Conservation (phyloP, 2,113 vertebrate species). For the Cyprinodon brontotheroides region DNA sequence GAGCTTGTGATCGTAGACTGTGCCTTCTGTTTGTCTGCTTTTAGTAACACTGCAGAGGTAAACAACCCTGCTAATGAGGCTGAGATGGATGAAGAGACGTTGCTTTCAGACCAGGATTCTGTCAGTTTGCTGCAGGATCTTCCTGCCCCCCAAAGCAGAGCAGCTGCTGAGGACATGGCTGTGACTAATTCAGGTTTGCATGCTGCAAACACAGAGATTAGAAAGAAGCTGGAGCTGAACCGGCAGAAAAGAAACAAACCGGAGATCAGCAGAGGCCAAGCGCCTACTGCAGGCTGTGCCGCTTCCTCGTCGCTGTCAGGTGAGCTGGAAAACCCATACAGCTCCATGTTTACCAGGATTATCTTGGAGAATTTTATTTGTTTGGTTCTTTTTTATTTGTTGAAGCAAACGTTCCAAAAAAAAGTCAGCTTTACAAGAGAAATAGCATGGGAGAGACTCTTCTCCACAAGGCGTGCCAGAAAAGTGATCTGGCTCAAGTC, state of each 20-base stretch:
- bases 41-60: background rate
- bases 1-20: background rate
- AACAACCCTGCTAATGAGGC: constrained; percentile 8
- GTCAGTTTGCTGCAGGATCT: constrained; percentile 39
- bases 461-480: constrained; percentile 82
- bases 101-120: constrained; percentile 39
- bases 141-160: background rate
- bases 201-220: background rate
- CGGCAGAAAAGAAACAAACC: background rate
- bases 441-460: constrained; percentile 77
- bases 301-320: constrained; percentile 16
- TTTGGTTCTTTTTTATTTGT: background rate
- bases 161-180: too few relatives aligned
- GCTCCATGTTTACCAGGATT: background rate
- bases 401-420: constrained; percentile 14
- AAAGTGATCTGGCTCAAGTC: constrained; percentile 75
- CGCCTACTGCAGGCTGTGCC: background rate
- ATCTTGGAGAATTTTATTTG: background rate
- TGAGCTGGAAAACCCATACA: background rate
- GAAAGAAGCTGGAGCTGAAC: background rate
- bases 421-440: constrained; percentile 60
- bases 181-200: background rate
- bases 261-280: background rate
- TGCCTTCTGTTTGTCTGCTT: background rate
- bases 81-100: background rate